phyloP scores from a whole-genome alignment of 2,797 vertebrate genomes.

The Denticeps clupeoides region DNA sequence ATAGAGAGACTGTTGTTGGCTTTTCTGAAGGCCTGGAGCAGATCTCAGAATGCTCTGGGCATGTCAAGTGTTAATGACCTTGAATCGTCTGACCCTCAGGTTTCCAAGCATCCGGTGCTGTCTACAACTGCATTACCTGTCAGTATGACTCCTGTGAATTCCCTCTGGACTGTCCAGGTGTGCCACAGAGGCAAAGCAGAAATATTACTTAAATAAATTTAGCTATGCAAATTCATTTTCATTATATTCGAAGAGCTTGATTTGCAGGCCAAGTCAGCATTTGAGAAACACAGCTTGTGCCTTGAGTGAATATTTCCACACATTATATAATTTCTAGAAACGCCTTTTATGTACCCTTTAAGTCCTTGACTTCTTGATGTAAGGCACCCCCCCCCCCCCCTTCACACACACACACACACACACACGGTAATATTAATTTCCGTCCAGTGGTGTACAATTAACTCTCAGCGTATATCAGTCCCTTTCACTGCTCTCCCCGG shows the following conservation, averaged over 20 bases:
- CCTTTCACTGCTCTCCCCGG: constrained; percentile 47
- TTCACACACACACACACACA: constrained; percentile 9
- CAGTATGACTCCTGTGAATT: constrained; percentile 52
- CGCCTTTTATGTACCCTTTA: constrained; percentile 48
- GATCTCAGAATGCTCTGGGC: no score
- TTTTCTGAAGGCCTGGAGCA: no score
- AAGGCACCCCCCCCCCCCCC: constrained; percentile 46
- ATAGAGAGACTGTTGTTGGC: no score
- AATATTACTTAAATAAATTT: no score
- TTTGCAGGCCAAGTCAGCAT: constrained; percentile 44
- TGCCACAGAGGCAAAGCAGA: no score
- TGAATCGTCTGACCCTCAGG: constrained; percentile 31
- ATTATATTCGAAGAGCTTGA: no score
- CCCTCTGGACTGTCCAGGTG: constrained; percentile 62
- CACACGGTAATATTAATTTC: constrained; percentile 50
- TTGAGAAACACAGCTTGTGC: constrained; percentile 26
- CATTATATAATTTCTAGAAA: constrained; percentile 48
- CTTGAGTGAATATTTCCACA: constrained; percentile 36
- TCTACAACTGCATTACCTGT: constrained; percentile 54
- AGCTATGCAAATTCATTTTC: no score
- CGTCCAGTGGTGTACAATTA: constrained; percentile 45
- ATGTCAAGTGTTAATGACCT: no score
- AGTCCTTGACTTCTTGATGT: constrained; percentile 53
- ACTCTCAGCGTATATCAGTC: constrained; percentile 55
- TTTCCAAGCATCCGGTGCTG: constrained; percentile 44